A percentile compares a stretch with the other conserved stretches of the same genome.
Evolutionary conservation across 2,113 vertebrate species (phyloP).

Genomic region (Phainopepla nitens): DNA sequence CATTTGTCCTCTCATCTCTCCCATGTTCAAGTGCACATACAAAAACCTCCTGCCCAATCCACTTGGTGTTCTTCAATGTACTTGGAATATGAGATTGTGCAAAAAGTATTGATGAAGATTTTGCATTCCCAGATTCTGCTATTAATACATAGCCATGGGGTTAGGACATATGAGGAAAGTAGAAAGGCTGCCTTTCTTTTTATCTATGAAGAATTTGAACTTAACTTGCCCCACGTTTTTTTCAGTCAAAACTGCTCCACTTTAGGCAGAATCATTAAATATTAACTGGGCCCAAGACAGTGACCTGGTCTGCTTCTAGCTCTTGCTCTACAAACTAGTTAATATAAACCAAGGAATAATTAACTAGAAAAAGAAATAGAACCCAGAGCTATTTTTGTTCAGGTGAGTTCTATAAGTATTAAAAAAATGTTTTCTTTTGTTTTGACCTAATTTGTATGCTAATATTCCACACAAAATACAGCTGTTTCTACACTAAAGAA

Average conservation of each 20-base stretch:
- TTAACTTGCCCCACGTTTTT: neutral
- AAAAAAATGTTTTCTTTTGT: neutral
- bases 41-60: neutral
- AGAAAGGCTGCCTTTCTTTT: neutral
- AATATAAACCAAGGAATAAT: neutral
- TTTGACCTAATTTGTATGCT: neutral
- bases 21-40: neutral
- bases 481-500: neutral
- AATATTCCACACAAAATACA: neutral
- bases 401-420: neutral
- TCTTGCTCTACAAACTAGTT: neutral
- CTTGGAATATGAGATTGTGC: neutral
- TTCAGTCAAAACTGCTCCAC: neutral
- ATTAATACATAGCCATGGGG: neutral
- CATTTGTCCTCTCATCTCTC: neutral
- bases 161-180: neutral
- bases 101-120: neutral
- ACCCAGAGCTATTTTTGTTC: neutral
- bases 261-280: neutral
- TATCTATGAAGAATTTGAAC: neutral
- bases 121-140: neutral
- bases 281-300: neutral
- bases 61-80: neutral
- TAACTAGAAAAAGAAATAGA: neutral
- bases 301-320: neutral